phyloP scores from a whole-genome alignment of 2,797 vertebrate genomes.

The Anas georgica region DNA sequence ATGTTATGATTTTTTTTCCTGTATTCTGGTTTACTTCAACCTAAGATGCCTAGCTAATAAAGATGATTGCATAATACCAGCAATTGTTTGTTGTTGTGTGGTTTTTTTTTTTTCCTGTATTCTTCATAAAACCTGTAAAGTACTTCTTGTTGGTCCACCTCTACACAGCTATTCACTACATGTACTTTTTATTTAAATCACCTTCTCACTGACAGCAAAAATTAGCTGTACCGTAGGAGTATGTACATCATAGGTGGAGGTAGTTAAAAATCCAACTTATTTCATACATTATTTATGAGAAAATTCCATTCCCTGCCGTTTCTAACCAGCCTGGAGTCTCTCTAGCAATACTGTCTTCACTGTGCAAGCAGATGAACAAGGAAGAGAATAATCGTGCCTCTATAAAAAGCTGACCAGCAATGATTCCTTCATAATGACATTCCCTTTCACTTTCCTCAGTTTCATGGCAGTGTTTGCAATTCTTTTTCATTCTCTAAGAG shows the following conservation, averaged over 20 bases:
- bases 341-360: neutral
- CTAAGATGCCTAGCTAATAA: neutral
- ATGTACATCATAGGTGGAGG: neutral
- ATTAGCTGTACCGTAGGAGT: neutral
- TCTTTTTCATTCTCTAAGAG: neutral
- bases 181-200: neutral
- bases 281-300: slow-evolving; percentile 10
- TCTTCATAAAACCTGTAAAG: neutral
- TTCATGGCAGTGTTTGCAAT: neutral
- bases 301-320: neutral
- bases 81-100: neutral
- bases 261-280: neutral
- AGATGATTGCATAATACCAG: neutral
- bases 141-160: neutral
- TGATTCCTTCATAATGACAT: neutral
- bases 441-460: neutral
- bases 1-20: neutral
- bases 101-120: neutral
- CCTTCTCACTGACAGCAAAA: neutral
- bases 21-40: neutral
- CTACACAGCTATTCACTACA: neutral
- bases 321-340: neutral
- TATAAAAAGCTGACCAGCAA: neutral
- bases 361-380: neutral
- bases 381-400: neutral